Evolutionary conservation across 2,113 vertebrate species (phyloP).

Genomic region (Limnothrissa miodon): DNA sequence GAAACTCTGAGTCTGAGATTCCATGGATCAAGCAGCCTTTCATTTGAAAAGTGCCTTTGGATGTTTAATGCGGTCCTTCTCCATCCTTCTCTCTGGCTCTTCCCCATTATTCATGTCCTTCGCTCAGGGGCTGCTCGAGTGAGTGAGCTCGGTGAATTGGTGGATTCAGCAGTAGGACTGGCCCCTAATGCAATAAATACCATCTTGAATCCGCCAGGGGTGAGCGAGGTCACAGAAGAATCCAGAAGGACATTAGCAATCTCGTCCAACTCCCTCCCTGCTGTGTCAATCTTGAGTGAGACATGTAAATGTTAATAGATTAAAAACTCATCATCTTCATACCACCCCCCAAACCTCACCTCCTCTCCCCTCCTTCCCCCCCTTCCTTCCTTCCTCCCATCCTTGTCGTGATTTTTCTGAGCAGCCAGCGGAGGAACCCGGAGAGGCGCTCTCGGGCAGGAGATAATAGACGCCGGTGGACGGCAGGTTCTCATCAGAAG

Average conservation of each 20-base stretch:
- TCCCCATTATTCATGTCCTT: not conserved
- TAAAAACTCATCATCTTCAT: slow-evolving; percentile 76
- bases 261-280: slow-evolving; percentile 20
- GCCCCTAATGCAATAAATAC: slow-evolving; percentile 64
- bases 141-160: slow-evolving; percentile 50
- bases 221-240: slow-evolving; percentile 61
- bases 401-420: not conserved
- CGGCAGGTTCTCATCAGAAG: slow-evolving; percentile 76
- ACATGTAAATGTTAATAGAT: slow-evolving; percentile 79
- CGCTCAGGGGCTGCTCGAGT: slow-evolving; percentile 37
- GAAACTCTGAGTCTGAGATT: not conserved
- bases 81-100: not conserved
- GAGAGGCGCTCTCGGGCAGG: slow-evolving; percentile 62
- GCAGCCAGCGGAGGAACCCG: slow-evolving; percentile 43
- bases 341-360: slow-evolving; percentile 41
- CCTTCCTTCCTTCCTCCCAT: slow-evolving; percentile 5
- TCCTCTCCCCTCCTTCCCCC: slow-evolving; percentile 2
- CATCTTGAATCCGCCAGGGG: slow-evolving; percentile 60
- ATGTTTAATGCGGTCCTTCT: not conserved
- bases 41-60: not conserved
- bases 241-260: slow-evolving; percentile 57
- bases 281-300: slow-evolving; percentile 65
- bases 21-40: not conserved
- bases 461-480: slow-evolving; percentile 76
- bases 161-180: slow-evolving; percentile 55